Base-by-base conservation (phyloP, 1,140 invertebrate genomes). In the Danaus melanippus region DNA sequence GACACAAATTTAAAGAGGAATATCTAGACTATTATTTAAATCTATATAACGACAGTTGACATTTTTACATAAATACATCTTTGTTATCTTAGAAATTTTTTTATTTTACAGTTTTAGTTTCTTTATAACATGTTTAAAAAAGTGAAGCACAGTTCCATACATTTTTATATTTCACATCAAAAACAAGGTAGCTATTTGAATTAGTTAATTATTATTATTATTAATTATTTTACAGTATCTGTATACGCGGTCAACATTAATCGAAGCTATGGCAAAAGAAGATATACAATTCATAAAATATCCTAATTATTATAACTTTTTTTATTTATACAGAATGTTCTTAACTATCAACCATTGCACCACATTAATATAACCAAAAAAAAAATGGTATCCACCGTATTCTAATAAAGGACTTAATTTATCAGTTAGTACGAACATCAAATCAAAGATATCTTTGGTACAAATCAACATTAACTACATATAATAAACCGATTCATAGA, bases 391-490 rank as follows among this genome's bases (percentile, higher is more conserved):
- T 73, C 59, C 74, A 45, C 41, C 53, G 48, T 60, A 64, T 69
- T 71, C 64, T 81, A 72, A 66, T 71, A 69, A 71, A 65, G 65
- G 69, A 76, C 60, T 59, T 67, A 60, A 69, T 64, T 58, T 64
- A 60, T 66, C 53, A 71, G 21, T 32, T 32, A 71, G 53, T 72
- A 67, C 68, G 66, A 62, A 72, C 64, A 64, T 70, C 58, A 58
- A 75, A 82, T 67, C 66, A 75, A 80, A 81, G 63, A 73, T 74
- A 76, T 86, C 83, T 86, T 86, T 86, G 83, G 83, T 76, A 84
- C 74, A 84, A 79, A 76, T 75, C 69, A 81, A 81, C 73, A 80
- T 74, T 65, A 70, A 76, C 21, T 32, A 32, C 61, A 71, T 62
- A 43, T 72, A 81, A 64, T 62, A 68, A 79, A 72, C 69, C 69